A percentile compares a stretch with the other conserved stretches of the same genome.
phyloP scores from a whole-genome alignment of 2,888 invertebrate species.

The Cylindroiulus punctatus region DNA sequence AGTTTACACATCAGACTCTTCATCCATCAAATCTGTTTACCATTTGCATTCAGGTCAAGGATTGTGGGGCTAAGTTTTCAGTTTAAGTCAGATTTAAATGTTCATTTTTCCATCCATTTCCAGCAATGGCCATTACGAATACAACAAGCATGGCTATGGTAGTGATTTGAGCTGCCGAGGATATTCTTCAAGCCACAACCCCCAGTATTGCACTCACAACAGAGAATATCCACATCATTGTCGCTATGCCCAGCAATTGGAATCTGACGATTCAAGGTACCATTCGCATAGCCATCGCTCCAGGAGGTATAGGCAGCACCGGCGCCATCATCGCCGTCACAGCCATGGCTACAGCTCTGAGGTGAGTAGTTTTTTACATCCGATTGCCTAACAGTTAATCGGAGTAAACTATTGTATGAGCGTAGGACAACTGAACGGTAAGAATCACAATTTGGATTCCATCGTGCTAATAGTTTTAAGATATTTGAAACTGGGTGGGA shows the following conservation, averaged over 20 bases:
- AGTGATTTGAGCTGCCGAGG: constrained; percentile 54
- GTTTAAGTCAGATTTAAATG: too few species aligned
- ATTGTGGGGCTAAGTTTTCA: too few species aligned
- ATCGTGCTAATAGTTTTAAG: not conserved
- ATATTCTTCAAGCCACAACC: constrained; percentile 47
- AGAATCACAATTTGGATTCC: constrained; percentile 39
- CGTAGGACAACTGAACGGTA: constrained; percentile 42
- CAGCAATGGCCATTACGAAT: constrained; percentile 40
- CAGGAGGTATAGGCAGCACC: constrained; percentile 50
- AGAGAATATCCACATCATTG: constrained; percentile 49
- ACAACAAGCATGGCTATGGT: not conserved
- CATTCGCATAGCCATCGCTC: constrained; percentile 55
- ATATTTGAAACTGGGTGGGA: constrained; percentile 30
- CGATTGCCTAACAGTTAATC: constrained; percentile 43
- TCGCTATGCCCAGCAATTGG: constrained; percentile 40
- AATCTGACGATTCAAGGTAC: constrained; percentile 54
- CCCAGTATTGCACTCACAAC: constrained; percentile 44
- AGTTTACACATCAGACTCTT: too few species aligned
- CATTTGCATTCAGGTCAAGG: too few species aligned
- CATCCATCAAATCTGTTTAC: too few species aligned
- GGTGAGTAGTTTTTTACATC: constrained; percentile 37
- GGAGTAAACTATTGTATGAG: constrained; percentile 34
- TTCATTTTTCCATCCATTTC: not conserved
- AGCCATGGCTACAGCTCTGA: constrained; percentile 52
- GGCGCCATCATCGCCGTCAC: constrained; percentile 50